Base-by-base conservation (phyloP, 2,113 vertebrate species). In the Plestiodon gilberti region DNA sequence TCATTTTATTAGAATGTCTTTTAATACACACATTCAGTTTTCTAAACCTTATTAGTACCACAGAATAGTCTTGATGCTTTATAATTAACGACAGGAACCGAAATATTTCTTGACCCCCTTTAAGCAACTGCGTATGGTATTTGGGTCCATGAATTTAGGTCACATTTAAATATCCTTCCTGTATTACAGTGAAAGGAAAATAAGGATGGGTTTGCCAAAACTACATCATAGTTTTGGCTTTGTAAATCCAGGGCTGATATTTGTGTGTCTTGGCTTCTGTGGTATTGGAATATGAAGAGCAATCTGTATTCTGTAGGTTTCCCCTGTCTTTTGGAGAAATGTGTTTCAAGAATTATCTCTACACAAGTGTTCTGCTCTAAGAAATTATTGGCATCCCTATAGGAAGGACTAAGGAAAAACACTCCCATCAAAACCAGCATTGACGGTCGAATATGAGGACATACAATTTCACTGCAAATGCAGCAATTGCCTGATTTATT, bases 331-430 rank as follows among this genome's bases (percentile, higher is more conserved):
- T 35, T 35, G 33, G n/a, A 70, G 3, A 70, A 70, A 15, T 18
- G n/a, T 35, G 3, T 70, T 70, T 35, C 69, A 70, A 70, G 17
- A 13, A 70, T 38, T 35, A 35, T 35, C 69, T 70, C 69, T 70
- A 70, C 30, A 70, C 69, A n/a, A 20, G 33, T 35, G 15, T 91
- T 71, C 85, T 65, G 85, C 90, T 91, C 76, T 74, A 80, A 84
- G 87, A 88, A 70, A 91, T 93, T 89, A 87, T 87, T 89, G 22
- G 73, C 6, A 22, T 89, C 84, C 82, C 78, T 91, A 85, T 71
- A 89, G 85, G 90, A 93, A 90, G 87, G 91, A 93, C 86, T 91
- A 92, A 90, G 85, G 92, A 91, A 88, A 87, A 93, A 92, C 88
- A 69, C 74, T 82, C 64, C 25, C 81, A 92, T 62, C 86, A 78